Conservation (phyloP, 2,888 invertebrate genomes). For the Drosophila nr. fundita region DNA sequence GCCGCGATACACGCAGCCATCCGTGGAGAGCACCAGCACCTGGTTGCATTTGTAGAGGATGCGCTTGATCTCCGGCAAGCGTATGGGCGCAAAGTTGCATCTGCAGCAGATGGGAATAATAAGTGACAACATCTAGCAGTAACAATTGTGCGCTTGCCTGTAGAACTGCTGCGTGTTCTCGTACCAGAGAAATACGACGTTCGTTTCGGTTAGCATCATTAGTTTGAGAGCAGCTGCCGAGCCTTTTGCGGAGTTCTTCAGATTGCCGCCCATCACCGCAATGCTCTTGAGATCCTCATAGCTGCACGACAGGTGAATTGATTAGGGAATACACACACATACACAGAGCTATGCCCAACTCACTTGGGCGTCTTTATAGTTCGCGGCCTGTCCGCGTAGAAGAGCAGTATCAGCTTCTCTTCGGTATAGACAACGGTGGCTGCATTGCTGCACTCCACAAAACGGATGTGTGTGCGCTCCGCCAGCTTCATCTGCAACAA, state of each 20-base stretch:
- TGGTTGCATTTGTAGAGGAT: constrained; percentile 81
- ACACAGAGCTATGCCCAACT: constrained; percentile 30
- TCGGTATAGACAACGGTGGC: constrained; percentile 81
- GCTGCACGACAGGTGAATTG: constrained; percentile 48
- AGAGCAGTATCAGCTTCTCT: constrained; percentile 77
- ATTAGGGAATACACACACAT: not conserved
- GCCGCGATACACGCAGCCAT: constrained; percentile 82
- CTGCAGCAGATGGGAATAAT: constrained; percentile 44
- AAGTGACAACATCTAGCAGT: not conserved
- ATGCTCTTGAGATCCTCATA: constrained; percentile 82
- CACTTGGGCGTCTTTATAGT: constrained; percentile 82
- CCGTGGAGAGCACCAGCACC: constrained; percentile 79
- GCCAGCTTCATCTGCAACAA: constrained; percentile 74
- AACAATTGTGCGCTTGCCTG: constrained; percentile 63
- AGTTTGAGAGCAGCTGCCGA: constrained; percentile 79
- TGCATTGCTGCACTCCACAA: constrained; percentile 84
- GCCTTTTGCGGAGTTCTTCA: constrained; percentile 73
- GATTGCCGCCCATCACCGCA: constrained; percentile 78
- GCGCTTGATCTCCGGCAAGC: constrained; percentile 80
- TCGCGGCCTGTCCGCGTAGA: constrained; percentile 78
- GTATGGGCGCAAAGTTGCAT: constrained; percentile 79
- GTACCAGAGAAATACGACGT: constrained; percentile 84
- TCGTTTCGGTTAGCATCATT: constrained; percentile 81
- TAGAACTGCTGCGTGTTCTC: constrained; percentile 83
- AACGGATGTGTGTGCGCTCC: constrained; percentile 64